Evolutionary conservation across 2,113 vertebrate genomes (phyloP).

Genomic region (Gymnocephalus cernua): DNA sequence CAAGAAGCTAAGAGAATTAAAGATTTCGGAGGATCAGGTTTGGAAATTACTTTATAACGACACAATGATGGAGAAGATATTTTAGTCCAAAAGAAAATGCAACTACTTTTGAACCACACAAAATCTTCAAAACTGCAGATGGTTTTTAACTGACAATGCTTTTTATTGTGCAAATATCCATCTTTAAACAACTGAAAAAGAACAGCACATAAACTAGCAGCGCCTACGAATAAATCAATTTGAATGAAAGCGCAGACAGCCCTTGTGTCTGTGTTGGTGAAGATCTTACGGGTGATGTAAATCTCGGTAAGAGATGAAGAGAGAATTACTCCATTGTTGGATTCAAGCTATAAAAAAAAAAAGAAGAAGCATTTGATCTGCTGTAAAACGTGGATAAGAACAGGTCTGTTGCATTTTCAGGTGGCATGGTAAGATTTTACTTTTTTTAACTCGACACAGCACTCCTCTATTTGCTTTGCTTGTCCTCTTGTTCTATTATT

Average conservation of each 20-base stretch:
- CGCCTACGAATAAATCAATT: slow-evolving; percentile 24
- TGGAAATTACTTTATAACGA: neutral
- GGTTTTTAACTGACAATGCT: neutral
- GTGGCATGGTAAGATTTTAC: slow-evolving; percentile 26
- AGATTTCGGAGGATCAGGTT: neutral
- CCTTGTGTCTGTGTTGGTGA: slow-evolving; percentile 24
- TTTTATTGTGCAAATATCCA: slow-evolving; percentile 3
- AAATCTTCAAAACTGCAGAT: neutral
- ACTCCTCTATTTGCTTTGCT: slow-evolving; percentile 31
- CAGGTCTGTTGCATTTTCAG: slow-evolving; percentile 53
- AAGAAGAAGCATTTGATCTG: slow-evolving; percentile 53
- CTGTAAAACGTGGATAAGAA: slow-evolving; percentile 43
- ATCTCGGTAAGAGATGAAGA: slow-evolving; percentile 67
- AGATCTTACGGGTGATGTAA: slow-evolving; percentile 68
- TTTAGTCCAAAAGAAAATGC: neutral
- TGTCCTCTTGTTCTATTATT: slow-evolving; percentile 72
- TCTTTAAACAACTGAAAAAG: neutral
- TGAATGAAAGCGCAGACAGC: slow-evolving; percentile 32
- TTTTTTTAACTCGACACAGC: slow-evolving; percentile 30
- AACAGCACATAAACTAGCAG: slow-evolving; percentile 9
- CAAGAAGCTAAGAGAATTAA: neutral
- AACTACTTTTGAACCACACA: neutral
- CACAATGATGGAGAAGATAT: neutral
- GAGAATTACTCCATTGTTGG: slow-evolving; percentile 54
- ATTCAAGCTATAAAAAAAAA: slow-evolving; percentile 21